Conservation (phyloP, 2,113 vertebrate genomes). For the Pomatorhinus ruficollis region DNA sequence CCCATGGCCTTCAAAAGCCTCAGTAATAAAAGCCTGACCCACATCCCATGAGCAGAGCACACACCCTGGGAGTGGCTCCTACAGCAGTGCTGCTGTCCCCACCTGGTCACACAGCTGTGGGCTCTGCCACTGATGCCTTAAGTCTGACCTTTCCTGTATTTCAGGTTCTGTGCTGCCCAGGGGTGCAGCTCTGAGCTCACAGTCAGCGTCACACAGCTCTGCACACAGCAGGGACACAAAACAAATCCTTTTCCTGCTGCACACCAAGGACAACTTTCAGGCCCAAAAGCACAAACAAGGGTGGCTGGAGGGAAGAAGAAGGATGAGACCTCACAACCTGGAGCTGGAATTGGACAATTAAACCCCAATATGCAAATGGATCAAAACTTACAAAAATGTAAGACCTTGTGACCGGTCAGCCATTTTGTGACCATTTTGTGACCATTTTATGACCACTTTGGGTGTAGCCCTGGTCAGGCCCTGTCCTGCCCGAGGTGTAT, state of each 20-base stretch:
- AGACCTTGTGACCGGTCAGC: too few species aligned
- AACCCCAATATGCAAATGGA: background rate
- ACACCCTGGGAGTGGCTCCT: rapidly evolving
- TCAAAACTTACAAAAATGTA: background rate
- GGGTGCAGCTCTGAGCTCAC: background rate
- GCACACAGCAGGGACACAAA: too few species aligned
- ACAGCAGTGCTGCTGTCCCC: background rate
- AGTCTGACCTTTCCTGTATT: background rate
- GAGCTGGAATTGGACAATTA: too few species aligned
- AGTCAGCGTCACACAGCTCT: background rate
- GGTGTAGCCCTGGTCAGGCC: background rate
- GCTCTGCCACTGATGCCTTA: background rate
- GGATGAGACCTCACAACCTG: too few species aligned
- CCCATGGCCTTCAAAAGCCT: background rate
- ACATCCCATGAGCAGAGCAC: background rate
- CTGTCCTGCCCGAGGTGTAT: background rate
- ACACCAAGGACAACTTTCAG: too few species aligned
- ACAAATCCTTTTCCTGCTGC: too few species aligned
- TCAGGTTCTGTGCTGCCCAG: background rate
- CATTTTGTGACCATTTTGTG: background rate
- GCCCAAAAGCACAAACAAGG: too few species aligned
- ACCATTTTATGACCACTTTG: background rate
- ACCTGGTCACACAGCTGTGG: rapidly evolving
- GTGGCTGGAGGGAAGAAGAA: too few species aligned
- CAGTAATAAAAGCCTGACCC: background rate